Conservation (phyloP, 2,888 invertebrate genomes). For the Ganaspis brasiliensis region DNA sequence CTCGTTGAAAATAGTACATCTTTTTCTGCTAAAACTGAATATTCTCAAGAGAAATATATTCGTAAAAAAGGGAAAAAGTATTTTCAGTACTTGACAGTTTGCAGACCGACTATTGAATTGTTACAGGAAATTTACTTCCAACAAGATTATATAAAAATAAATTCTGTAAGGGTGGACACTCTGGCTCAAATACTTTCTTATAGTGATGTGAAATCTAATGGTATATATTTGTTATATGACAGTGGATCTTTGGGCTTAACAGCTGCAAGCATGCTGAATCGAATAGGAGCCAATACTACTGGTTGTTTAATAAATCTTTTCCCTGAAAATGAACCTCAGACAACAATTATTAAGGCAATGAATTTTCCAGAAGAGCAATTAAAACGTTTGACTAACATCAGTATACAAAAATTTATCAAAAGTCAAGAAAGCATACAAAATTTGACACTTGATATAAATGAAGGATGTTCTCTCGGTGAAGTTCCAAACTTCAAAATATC, state of each 20-base stretch:
- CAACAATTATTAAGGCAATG: slow-evolving; percentile 89
- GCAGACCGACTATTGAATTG: slow-evolving; percentile 90
- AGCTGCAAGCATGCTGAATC: slow-evolving; percentile 91
- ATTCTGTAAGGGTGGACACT: slow-evolving; percentile 92
- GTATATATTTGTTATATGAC: slow-evolving; percentile 92
- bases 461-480: background rate
- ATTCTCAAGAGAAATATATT: slow-evolving; percentile 96
- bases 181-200: slow-evolving; percentile 93
- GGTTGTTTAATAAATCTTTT: slow-evolving; percentile 89
- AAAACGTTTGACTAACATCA: slow-evolving; percentile 87
- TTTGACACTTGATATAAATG: background rate
- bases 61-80: slow-evolving; percentile 98
- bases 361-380: slow-evolving; percentile 88
- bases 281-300: slow-evolving; percentile 85
- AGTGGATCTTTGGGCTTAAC: slow-evolving; percentile 93
- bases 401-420: slow-evolving; percentile 79
- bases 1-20: slow-evolving; percentile 95
- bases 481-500: no score
- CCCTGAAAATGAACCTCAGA: slow-evolving; percentile 90
- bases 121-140: slow-evolving; percentile 92
- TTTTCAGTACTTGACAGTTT: slow-evolving; percentile 90
- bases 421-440: background rate
- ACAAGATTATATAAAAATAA: slow-evolving; percentile 88
- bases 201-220: slow-evolving; percentile 90
- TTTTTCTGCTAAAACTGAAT: slow-evolving; percentile 94